Conservation (phyloP, 2,888 invertebrate species). For the Elmis aenea region DNA sequence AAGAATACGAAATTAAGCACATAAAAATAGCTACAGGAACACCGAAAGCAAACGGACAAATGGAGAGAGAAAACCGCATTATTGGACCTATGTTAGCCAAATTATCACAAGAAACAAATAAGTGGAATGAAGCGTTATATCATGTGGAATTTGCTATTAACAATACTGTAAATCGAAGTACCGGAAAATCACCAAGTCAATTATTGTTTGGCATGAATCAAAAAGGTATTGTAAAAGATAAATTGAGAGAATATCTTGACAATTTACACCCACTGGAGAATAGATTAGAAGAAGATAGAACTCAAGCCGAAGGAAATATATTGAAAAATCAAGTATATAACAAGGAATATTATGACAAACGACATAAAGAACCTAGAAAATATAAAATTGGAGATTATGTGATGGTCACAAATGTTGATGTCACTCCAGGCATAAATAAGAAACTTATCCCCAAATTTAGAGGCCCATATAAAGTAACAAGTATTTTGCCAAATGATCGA, state of each 20-base stretch:
- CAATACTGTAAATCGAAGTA: constrained; percentile 27
- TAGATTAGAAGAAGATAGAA: constrained; percentile 16
- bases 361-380: constrained; percentile 20
- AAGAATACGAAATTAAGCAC: constrained; percentile 22
- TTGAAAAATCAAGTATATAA: constrained; percentile 24
- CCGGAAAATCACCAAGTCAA: constrained; percentile 30
- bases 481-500: no score
- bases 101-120: constrained; percentile 10
- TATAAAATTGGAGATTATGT: constrained; percentile 25
- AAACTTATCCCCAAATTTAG: no score
- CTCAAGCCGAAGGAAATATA: constrained; percentile 18
- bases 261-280: constrained; percentile 12
- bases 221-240: constrained; percentile 18
- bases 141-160: constrained; percentile 23
- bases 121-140: constrained; percentile 23
- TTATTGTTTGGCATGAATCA: constrained; percentile 31
- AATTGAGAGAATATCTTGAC: no score
- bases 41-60: constrained; percentile 34
- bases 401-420: constrained; percentile 22
- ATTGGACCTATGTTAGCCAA: constrained; percentile 29
- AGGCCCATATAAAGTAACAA: no score
- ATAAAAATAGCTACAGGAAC: constrained; percentile 28
- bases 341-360: constrained; percentile 27
- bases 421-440: constrained; percentile 21
- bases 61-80: constrained; percentile 24